phyloP scores from a whole-genome alignment of 2,888 invertebrate genomes.

The Operophtera brumata region DNA sequence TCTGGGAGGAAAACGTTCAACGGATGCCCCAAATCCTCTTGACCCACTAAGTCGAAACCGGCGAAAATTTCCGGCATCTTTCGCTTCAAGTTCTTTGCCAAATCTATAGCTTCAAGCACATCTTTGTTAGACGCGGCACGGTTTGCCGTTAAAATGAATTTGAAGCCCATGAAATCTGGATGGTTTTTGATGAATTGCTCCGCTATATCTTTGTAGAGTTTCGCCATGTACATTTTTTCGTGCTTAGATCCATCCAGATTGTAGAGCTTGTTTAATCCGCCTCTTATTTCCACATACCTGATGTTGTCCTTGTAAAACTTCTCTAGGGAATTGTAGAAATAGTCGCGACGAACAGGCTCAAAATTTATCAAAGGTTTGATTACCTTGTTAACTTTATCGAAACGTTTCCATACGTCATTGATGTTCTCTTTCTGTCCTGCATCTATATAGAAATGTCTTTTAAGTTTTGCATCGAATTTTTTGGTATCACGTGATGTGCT shows the following conservation, averaged over 20 bases:
- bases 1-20: slow-evolving; percentile 81
- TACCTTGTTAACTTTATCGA: slow-evolving; percentile 74
- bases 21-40: slow-evolving; percentile 86
- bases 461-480: slow-evolving; percentile 76
- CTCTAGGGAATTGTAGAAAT: slow-evolving; percentile 81
- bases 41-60: slow-evolving; percentile 91
- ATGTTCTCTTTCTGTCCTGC: slow-evolving; percentile 68
- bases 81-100: slow-evolving; percentile 57
- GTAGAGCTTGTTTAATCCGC: slow-evolving; percentile 80
- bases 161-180: slow-evolving; percentile 84
- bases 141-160: slow-evolving; percentile 80
- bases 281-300: slow-evolving; percentile 85
- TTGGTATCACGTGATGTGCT: slow-evolving; percentile 61
- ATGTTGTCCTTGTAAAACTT: slow-evolving; percentile 85
- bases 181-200: slow-evolving; percentile 80
- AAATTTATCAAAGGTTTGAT: slow-evolving; percentile 80
- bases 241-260: slow-evolving; percentile 82
- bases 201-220: slow-evolving; percentile 77
- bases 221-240: slow-evolving; percentile 73
- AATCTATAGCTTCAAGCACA: slow-evolving; percentile 62
- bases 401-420: slow-evolving; percentile 82
- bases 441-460: slow-evolving; percentile 74
- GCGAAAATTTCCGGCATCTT: slow-evolving; percentile 84
- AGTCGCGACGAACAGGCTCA: slow-evolving; percentile 82
- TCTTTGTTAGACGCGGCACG: slow-evolving; percentile 52